Evolutionary conservation across 2,888 invertebrate species (phyloP).

Genomic region (Thumatha senex): DNA sequence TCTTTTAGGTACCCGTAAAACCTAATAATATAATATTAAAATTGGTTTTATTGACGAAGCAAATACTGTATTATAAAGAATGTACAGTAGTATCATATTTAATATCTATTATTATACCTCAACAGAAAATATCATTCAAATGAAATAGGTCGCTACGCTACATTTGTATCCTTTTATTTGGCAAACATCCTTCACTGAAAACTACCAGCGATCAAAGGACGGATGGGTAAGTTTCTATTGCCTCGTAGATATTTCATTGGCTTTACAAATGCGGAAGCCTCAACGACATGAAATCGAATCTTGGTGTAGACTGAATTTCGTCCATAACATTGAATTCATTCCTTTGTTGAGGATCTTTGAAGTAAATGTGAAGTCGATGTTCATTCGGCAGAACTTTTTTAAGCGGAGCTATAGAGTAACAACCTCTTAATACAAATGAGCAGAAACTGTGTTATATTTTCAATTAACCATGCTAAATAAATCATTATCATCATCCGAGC

Average conservation of each 20-base stretch:
- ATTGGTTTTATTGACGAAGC: too few relatives aligned
- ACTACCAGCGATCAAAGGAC: constrained; percentile 45
- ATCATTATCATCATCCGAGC: too few relatives aligned
- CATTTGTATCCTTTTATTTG: constrained; percentile 62
- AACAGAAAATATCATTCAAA: too few relatives aligned
- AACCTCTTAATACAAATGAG: too few relatives aligned
- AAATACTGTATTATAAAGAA: too few relatives aligned
- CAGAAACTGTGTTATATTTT: too few relatives aligned
- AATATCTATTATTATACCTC: too few relatives aligned
- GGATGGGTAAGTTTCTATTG: constrained; percentile 59
- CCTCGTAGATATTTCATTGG: constrained; percentile 61
- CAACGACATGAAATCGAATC: constrained; percentile 45
- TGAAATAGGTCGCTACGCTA: constrained; percentile 22
- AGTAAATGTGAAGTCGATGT: not conserved
- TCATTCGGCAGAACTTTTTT: not conserved
- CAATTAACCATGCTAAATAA: too few relatives aligned
- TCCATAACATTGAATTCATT: constrained; percentile 30
- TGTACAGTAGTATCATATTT: too few relatives aligned
- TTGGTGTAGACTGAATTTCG: constrained; percentile 34
- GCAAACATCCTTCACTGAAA: constrained; percentile 49
- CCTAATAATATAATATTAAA: too few relatives aligned
- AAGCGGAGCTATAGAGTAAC: too few relatives aligned
- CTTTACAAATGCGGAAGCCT: constrained; percentile 56
- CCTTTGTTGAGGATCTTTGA: constrained; percentile 24
- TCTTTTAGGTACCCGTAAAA: too few relatives aligned